Evolutionary conservation across 2,113 vertebrate species (phyloP), one percentile per base, ranked within the genome.

Genomic region (Balaeniceps rex): DNA sequence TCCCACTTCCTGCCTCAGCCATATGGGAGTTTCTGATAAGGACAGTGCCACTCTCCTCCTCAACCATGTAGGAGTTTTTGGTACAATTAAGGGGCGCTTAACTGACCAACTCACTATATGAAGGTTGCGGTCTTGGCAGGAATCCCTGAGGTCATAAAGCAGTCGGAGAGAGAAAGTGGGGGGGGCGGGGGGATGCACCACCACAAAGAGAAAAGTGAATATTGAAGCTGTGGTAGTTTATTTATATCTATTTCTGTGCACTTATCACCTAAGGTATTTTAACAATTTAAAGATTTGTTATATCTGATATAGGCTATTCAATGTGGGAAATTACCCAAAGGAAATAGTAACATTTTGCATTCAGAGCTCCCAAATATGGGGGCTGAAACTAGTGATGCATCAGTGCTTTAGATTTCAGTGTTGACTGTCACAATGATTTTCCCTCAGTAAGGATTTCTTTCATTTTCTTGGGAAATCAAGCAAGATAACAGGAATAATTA

Each of bases 181-280:
- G n/a, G n/a, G n/a, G n/a, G n/a, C n/a, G n/a, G n/a, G n/a, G n/a
- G n/a, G n/a, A n/a, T n/a, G n/a, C n/a, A n/a, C n/a, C n/a, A n/a
- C n/a, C n/a, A n/a, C n/a, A n/a, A n/a, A n/a, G 92, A 96, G 88
- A 74, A 94, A 95, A 96, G 76, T 82, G 81, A 96, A 83, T 95
- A 74, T 61, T 70, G 91, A 69, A 91, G 72, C 75, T 66, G 36
- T 79, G 23, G 66, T 74, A 42, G 91, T 89, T 96, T 91, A 47
- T 94, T 94, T 85, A 38, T 87, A 97, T 78, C 80, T 52, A 13
- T 79, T 77, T 91, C 87, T 93, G 29, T 74, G 75, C 54, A 24
- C 44, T 84, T 57, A 70, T 66, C 55, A 91, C 81, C 83, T 79
- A 47, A 69, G 64, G 91, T 95, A 52, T 92, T 94, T 93, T 85